A percentile compares a stretch with the other conserved stretches of the same genome.
Evolutionary conservation across 30 jellyfish, hydroid and myxozoan genomes (phyloP).

Genomic region (Phacellophora camtschatica): DNA sequence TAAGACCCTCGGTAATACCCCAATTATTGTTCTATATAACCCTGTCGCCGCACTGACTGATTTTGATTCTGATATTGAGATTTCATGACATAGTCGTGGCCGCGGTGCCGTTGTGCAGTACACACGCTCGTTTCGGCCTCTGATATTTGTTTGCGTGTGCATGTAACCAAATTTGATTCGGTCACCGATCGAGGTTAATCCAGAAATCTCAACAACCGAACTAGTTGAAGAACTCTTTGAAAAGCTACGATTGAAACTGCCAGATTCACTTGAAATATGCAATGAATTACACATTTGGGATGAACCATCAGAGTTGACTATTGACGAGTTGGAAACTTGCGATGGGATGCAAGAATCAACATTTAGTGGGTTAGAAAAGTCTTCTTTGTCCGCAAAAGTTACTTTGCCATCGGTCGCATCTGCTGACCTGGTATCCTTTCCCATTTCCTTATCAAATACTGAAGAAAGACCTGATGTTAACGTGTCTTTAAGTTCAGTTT

Average conservation of each 20-base stretch:
- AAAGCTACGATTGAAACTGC: not conserved
- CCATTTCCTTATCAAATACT: not conserved
- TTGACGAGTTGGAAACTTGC: not conserved
- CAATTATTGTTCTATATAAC: slow-evolving; percentile 89
- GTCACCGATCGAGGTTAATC: slow-evolving; percentile 79
- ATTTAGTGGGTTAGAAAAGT: not conserved
- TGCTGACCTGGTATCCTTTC: not conserved
- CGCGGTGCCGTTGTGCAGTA: slow-evolving; percentile 89
- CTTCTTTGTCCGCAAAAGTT: not conserved
- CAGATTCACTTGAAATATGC: not conserved
- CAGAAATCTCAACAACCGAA: slow-evolving; percentile 61
- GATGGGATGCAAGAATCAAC: not conserved
- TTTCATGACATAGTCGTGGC: slow-evolving; percentile 58
- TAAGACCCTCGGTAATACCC: slow-evolving; percentile 80
- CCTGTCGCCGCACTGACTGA: slow-evolving; percentile 91
- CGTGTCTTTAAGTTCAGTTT: not conserved
- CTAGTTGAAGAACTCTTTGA: slow-evolving; percentile 30
- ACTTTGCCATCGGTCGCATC: not conserved
- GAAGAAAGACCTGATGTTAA: no score
- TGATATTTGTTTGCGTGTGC: slow-evolving; percentile 43
- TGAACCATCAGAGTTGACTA: not conserved
- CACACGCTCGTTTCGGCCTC: slow-evolving; percentile 64
- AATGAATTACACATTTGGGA: not conserved
- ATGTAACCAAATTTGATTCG: slow-evolving; percentile 66
- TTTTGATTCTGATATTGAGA: slow-evolving; percentile 81